Conservation (phyloP, 2,888 invertebrate genomes). For the Halocaridina rubra region DNA sequence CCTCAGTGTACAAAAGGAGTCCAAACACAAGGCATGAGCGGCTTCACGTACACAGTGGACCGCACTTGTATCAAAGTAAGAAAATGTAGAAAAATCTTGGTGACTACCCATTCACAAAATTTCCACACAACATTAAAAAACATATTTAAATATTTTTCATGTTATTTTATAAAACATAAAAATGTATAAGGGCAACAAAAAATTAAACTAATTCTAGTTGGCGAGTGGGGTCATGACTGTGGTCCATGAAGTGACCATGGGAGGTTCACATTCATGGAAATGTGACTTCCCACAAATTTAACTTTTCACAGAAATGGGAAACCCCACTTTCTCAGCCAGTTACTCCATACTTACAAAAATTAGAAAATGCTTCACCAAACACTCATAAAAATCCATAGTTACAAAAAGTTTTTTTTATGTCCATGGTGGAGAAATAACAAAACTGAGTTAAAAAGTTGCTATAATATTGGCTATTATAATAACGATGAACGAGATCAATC, state of each 20-base stretch:
- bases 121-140: slow-evolving; percentile 60
- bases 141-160: slow-evolving; percentile 61
- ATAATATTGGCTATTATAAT: slow-evolving; percentile 48
- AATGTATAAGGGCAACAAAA: slow-evolving; percentile 61
- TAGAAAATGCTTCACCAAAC: slow-evolving; percentile 61
- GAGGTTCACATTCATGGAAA: not conserved
- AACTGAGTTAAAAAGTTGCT: slow-evolving; percentile 50
- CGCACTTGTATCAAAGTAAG: slow-evolving; percentile 60
- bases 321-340: slow-evolving; percentile 41
- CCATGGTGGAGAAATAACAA: slow-evolving; percentile 59
- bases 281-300: not conserved
- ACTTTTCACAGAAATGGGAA: slow-evolving; percentile 34
- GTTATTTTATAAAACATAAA: slow-evolving; percentile 61
- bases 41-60: slow-evolving; percentile 49
- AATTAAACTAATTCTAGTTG: slow-evolving; percentile 54
- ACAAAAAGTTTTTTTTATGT: slow-evolving; percentile 54
- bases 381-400: slow-evolving; percentile 60
- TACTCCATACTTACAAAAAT: slow-evolving; percentile 60
- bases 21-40: slow-evolving; percentile 57
- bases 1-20: slow-evolving; percentile 55
- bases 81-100: slow-evolving; percentile 61
- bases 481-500: slow-evolving; percentile 35
- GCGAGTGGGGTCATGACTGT: slow-evolving; percentile 46
- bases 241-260: slow-evolving; percentile 12
- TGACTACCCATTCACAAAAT: slow-evolving; percentile 61